These are phyloP conservation scores for Aptenodytes forsteri DNA, from an alignment of 2,113 vertebrate genomes.

Conservation along the genomic window DNA sequence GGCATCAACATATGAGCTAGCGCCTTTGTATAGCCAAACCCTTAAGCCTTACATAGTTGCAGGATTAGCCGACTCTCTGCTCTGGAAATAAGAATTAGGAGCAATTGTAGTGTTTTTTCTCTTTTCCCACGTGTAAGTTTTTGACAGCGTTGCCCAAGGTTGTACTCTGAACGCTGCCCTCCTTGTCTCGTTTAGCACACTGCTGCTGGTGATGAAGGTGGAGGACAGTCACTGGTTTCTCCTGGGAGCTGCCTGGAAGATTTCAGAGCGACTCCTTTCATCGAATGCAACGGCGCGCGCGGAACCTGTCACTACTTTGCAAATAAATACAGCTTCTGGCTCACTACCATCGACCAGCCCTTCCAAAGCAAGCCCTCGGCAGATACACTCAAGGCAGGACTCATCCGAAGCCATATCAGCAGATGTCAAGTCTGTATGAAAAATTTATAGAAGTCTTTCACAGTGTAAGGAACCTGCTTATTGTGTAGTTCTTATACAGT, in stretches of 20 bases:
- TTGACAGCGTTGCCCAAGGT: not conserved
- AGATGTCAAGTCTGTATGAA: conserved; percentile 99
- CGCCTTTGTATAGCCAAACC: not conserved
- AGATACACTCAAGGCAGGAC: conserved; percentile 94
- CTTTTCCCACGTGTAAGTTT: not conserved
- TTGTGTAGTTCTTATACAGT: not conserved
- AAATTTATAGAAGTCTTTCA: conserved; percentile 83
- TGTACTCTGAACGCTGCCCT: not conserved
- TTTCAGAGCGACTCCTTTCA: conserved; percentile 94
- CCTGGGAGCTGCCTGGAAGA: conserved; percentile 97
- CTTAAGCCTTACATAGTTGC: not conserved
- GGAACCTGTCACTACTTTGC: conserved; percentile 97
- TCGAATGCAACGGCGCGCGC: conserved; percentile 93
- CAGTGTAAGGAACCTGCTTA: not conserved
- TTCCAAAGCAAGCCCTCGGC: conserved; percentile 83
- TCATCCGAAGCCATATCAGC: conserved; percentile 92
- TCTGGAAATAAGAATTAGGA: not conserved
- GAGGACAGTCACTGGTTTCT: conserved; percentile 93
- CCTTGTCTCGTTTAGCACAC: conserved; percentile 84
- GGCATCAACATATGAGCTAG: not conserved
- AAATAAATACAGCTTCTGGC: conserved; percentile 98
- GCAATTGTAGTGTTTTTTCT: not conserved
- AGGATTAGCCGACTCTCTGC: not conserved
- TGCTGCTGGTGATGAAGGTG: conserved; percentile 91
- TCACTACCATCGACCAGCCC: conserved; percentile 83